A percentile compares a stretch with the other conserved stretches of the same genome.
These are phyloP conservation scores for Macaria liturata DNA, from an alignment of 2,888 invertebrate species.

Conservation along the genomic window DNA sequence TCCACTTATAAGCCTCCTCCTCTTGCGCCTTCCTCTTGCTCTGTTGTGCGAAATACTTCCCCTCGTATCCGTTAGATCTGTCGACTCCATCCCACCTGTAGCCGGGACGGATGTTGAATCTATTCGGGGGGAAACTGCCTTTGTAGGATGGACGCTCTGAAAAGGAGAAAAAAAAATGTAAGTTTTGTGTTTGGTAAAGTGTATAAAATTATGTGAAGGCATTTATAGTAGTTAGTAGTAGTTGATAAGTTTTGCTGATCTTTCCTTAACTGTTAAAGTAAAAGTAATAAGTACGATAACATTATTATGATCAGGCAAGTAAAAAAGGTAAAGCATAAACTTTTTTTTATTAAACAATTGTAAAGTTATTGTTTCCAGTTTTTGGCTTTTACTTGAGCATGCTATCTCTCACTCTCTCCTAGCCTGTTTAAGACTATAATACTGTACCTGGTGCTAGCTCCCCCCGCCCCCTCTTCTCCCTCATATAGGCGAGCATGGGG, in stretches of 20 bases:
- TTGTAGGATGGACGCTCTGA: slow-evolving; percentile 88
- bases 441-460: slow-evolving; percentile 74
- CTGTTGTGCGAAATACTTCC: slow-evolving; percentile 91
- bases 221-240: too few relatives aligned
- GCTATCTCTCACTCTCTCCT: too few relatives aligned
- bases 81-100: slow-evolving; percentile 99
- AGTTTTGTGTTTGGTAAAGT: slow-evolving; percentile 34
- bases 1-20: slow-evolving; percentile 97
- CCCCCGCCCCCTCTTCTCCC: slow-evolving; percentile 83
- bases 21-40: slow-evolving; percentile 89
- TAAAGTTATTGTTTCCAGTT: too few relatives aligned
- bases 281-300: too few relatives aligned
- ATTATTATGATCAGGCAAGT: too few relatives aligned
- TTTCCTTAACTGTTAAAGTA: too few relatives aligned
- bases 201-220: too few relatives aligned
- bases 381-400: too few relatives aligned
- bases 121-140: slow-evolving; percentile 95
- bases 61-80: slow-evolving; percentile 97
- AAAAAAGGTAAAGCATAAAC: too few relatives aligned
- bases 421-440: too few relatives aligned
- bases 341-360: too few relatives aligned
- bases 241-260: too few relatives aligned
- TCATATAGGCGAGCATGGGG: slow-evolving; percentile 96
- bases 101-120: slow-evolving; percentile 96
- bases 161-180: background rate